Evolutionary conservation across 2,888 invertebrate species (phyloP), one percentile per base, ranked within the genome.

Genomic region (Galerucella calmariensis): DNA sequence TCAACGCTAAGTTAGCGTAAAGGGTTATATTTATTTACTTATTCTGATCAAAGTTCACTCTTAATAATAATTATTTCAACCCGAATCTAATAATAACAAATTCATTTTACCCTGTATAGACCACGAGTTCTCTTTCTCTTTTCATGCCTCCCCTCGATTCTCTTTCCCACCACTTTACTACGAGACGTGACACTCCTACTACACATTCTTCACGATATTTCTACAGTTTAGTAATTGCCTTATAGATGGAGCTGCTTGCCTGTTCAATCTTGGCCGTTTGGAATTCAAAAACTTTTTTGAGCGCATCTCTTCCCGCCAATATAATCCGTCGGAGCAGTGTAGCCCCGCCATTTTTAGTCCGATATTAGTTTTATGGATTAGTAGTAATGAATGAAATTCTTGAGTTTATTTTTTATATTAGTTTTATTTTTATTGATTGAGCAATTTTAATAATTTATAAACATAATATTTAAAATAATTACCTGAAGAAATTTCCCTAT

Each of bases 141-240:
- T 73, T 48, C 12, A 56, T 70, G 74, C 78, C 77, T 82, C 82
- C 82, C 83, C 83, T 81, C 65, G 69, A 59, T 58, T 35, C 68
- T 58, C 67, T 75, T 78, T 80, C 83, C 83, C 59, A 80, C 82
- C 72, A 73, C 56, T 58, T 44, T 12, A 62, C 16, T 27, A 68
- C 77, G 77, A 79, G 74, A 46, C n/a, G 20, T 46, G 82, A 78
- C 77, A 76, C 81, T 75, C 82, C 81, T 79, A 80, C 81, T 77
- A 65, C 46, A 46, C 46, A 65, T 46, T 46, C 16, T 65, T 16
- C 16, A 67, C 24, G 66, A 73, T 35, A 59, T 72, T 73, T 62
- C 73, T 51, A 16, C 2, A 72, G 78, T 82, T 82, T 77, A 20
- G 66, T 58, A 56, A n/a, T 44, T 71, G 48, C 16, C 56, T 71